Conservation (phyloP, 2,113 vertebrate species). For the Prunella himalayana region DNA sequence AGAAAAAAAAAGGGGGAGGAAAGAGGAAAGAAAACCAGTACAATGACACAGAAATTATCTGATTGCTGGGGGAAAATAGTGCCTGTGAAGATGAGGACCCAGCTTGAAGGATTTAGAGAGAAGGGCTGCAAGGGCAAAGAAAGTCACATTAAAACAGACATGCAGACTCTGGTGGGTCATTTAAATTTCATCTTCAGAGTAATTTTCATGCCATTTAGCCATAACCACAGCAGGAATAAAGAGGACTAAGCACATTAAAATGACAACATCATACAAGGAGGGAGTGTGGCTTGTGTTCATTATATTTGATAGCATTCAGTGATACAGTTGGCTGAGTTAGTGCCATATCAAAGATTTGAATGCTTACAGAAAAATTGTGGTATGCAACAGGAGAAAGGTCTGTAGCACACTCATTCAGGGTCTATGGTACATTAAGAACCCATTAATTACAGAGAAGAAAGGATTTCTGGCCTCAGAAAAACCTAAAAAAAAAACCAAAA, state of each 20-base stretch:
- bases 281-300: neutral
- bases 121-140: constrained; percentile 16
- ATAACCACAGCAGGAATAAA: constrained; percentile 43
- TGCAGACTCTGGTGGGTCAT: constrained; percentile 45
- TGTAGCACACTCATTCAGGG: neutral
- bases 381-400: neutral
- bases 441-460: neutral
- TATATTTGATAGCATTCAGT: constrained; percentile 13
- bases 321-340: neutral
- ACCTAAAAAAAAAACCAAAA: neutral
- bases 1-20: neutral
- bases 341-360: neutral
- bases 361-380: neutral
- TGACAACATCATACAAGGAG: neutral
- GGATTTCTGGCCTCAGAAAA: neutral
- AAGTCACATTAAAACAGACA: constrained; percentile 47
- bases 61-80: neutral
- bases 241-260: constrained; percentile 39
- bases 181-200: constrained; percentile 59
- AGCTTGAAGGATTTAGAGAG: neutral
- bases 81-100: neutral
- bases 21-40: neutral
- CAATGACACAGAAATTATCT: neutral
- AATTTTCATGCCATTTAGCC: constrained; percentile 64
- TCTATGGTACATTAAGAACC: neutral